A percentile compares a stretch with the other conserved stretches of the same genome.
These are phyloP conservation scores for Setophaga kirtlandii DNA, from an alignment of 2,113 vertebrate species.

Conservation along the genomic window DNA sequence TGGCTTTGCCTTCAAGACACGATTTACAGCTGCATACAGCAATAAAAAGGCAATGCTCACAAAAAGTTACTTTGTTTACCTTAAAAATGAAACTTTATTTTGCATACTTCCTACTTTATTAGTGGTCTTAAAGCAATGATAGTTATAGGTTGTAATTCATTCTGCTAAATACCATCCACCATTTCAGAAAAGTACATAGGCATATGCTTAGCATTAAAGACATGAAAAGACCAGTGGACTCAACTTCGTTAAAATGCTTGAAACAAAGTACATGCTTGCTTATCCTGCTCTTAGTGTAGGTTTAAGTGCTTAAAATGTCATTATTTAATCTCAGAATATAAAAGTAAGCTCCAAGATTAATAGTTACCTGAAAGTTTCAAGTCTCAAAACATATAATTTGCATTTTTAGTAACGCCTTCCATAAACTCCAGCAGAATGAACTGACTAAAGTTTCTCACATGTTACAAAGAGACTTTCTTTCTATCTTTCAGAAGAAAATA, in stretches of 20 bases:
- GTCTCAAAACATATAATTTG: slow-evolving; percentile 1
- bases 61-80: slow-evolving; percentile 58
- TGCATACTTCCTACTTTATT: not conserved
- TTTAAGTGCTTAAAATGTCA: slow-evolving; percentile 20
- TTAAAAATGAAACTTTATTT: slow-evolving; percentile 67
- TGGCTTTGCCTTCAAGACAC: slow-evolving; percentile 34
- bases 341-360: slow-evolving; percentile 12
- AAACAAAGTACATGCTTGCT: not conserved
- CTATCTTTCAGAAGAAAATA: not conserved
- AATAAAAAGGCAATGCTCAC: slow-evolving; percentile 50
- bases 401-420: not conserved
- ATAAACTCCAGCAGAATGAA: not conserved
- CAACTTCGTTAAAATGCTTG: not conserved
- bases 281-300: not conserved
- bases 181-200: not conserved
- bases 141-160: slow-evolving; percentile 38
- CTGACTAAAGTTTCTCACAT: not conserved
- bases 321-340: slow-evolving; percentile 8
- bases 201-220: slow-evolving; percentile 6
- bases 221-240: slow-evolving; percentile 1
- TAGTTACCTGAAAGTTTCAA: not conserved
- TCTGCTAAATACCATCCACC: not conserved
- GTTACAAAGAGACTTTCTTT: not conserved
- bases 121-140: slow-evolving; percentile 21
- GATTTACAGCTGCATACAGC: slow-evolving; percentile 62